These are phyloP conservation scores for Epizoanthus rinbou DNA, from an alignment of 92 coral and sea anemone species.

Conservation along the genomic window DNA sequence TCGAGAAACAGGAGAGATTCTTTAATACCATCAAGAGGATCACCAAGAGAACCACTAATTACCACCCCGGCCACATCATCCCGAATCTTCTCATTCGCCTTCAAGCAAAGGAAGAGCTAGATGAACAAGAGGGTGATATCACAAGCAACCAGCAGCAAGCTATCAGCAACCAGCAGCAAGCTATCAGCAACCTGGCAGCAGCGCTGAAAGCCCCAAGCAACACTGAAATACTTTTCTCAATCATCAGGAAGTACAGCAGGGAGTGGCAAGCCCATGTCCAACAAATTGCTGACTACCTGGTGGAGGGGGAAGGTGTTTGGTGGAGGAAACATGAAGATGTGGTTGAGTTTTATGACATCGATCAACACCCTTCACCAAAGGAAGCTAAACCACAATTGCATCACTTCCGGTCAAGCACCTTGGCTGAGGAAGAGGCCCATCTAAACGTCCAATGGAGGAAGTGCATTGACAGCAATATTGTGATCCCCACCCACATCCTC, in stretches of 20 bases:
- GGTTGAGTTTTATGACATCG: slow-evolving; percentile 46
- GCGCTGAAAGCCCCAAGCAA: not conserved
- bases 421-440: not conserved
- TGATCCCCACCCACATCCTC: slow-evolving; percentile 23
- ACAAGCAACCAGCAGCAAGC: slow-evolving; percentile 41
- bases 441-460: not conserved
- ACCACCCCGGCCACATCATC: slow-evolving; percentile 17
- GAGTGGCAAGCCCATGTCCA: slow-evolving; percentile 52
- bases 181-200: slow-evolving; percentile 35
- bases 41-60: slow-evolving; percentile 52
- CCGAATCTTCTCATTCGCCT: slow-evolving; percentile 42
- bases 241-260: slow-evolving; percentile 31
- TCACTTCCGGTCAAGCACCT: slow-evolving; percentile 33
- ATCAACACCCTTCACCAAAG: not conserved
- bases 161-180: slow-evolving; percentile 41
- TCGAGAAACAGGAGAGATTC: slow-evolving; percentile 57
- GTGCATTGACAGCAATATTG: not conserved
- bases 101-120: slow-evolving; percentile 48
- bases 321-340: slow-evolving; percentile 19
- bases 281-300: slow-evolving; percentile 34
- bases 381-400: slow-evolving; percentile 39
- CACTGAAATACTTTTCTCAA: slow-evolving; percentile 1
- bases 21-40: slow-evolving; percentile 43
- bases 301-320: slow-evolving; percentile 15
- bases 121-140: slow-evolving; percentile 32